Percentiles rank a stretch among this genome's conserved stretches.
These are phyloP conservation scores for Thermophis baileyi DNA, from an alignment of 2,113 vertebrate species.

Conservation along the genomic window DNA sequence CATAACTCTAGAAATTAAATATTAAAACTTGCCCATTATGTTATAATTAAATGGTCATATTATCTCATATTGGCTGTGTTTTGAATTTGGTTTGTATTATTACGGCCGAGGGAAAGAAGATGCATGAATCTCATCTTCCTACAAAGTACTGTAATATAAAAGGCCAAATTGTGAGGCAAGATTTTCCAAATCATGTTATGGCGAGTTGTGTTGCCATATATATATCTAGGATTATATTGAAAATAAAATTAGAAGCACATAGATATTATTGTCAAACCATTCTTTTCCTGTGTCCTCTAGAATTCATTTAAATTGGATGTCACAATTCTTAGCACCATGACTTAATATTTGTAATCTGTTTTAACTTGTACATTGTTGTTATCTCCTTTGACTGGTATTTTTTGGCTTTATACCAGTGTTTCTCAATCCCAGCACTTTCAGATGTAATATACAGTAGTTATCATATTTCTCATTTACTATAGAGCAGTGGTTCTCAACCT, in stretches of 20 bases:
- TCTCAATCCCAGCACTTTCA: not conserved
- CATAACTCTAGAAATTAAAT: not conserved
- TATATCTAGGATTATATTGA: not conserved
- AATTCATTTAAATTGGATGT: not conserved
- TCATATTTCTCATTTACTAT: not conserved
- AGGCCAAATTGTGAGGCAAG: not conserved
- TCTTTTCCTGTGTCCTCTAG: not conserved
- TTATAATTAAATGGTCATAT: not conserved
- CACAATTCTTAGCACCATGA: not conserved
- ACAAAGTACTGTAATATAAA: not conserved
- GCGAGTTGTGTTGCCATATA: not conserved
- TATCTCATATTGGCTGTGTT: not conserved
- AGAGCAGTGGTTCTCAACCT: too few species aligned
- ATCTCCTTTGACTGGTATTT: not conserved
- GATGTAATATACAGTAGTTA: not conserved
- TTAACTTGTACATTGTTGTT: not conserved
- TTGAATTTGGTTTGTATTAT: not conserved
- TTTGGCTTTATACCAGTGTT: not conserved
- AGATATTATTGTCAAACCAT: not conserved
- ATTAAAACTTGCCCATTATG: not conserved
- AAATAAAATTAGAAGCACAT: not conserved
- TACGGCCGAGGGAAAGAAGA: not conserved
- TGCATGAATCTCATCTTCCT: not conserved
- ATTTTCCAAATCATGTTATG: not conserved
- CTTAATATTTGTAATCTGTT: not conserved